These are phyloP conservation scores for Xiphorhynchus elegans DNA, from an alignment of 2,113 vertebrate genomes.

Conservation along the genomic window DNA sequence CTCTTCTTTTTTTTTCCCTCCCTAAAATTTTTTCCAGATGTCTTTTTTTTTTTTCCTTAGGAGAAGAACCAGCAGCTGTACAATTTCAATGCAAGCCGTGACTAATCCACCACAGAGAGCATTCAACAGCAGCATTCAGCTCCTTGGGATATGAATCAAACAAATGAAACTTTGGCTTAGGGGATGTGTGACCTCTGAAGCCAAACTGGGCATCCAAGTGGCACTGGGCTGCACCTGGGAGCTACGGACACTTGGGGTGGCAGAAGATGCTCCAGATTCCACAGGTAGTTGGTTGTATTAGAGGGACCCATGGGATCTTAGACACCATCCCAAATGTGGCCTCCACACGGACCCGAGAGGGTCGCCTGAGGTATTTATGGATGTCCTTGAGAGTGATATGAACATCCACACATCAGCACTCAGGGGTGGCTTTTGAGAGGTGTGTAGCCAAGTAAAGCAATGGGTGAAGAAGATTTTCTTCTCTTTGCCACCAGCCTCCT, in stretches of 20 bases:
- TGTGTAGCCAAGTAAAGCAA: neutral
- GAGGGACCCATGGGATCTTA: neutral
- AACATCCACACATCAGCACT: neutral
- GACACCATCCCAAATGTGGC: neutral
- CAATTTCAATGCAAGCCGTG: constrained; percentile 59
- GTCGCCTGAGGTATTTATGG: rapidly evolving
- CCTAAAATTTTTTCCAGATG: constrained; percentile 71
- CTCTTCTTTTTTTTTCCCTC: neutral
- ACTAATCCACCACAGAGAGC: constrained; percentile 64
- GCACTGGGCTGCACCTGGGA: neutral
- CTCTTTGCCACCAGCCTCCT: neutral
- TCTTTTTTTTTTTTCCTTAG: constrained; percentile 40
- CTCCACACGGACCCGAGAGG: neutral
- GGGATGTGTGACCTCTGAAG: neutral
- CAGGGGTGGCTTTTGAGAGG: neutral
- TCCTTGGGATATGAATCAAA: neutral
- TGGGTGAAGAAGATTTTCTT: neutral
- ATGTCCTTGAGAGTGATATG: neutral
- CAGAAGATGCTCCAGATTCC: neutral
- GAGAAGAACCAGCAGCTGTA: constrained; percentile 52
- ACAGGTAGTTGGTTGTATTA: neutral
- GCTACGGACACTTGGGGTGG: rapidly evolving
- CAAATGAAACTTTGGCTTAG: neutral
- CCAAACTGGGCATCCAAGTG: neutral
- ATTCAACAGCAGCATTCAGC: constrained; percentile 45